Base-by-base conservation (phyloP, 2,888 invertebrate genomes). In the Brenthis hecate region DNA sequence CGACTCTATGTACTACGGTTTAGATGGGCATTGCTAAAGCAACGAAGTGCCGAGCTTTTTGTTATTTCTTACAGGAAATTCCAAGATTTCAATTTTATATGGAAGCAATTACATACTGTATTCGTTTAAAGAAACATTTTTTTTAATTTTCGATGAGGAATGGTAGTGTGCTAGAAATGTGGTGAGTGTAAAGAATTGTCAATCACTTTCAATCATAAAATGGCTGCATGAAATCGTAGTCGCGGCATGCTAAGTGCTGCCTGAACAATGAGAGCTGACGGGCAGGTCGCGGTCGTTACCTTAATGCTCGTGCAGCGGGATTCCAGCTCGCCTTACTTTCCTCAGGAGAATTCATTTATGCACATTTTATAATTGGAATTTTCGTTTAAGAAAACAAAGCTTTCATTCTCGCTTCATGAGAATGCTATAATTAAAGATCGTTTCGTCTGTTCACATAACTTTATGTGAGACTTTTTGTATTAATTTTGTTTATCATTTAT, bases 181-280 rank as follows among this genome's bases (percentile, higher is more conserved):
- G n/a, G 54, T 13, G 57, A 53, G 53, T 71, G 65, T 60, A 75
- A 79, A 76, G 75, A 76, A 77, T 78, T 72, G 75, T 76, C 78
- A 80, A 81, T 80, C 73, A 78, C 77, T 80, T 80, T 81, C 77
- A 80, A 81, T 81, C 77, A 82, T 77, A 78, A 76, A 78, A 78
- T 75, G 71, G 74, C 80, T 79, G 76, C 80, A 76, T 76, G 79
- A 80, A 82, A 81, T 81, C 81, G 75, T 79, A 80, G 77, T 81
- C 78, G 74, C 76, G 77, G 81, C 83, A 86, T 85, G 86, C 84
- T 85, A 84, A 85, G 80, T 79, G 80, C 74, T 82, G 80, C 79
- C 78, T 81, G 83, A 86, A 88, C 88, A 88, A 89, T 87, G 85
- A 86, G 86, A 85, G 85, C 85, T 79, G 86, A 82, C 81, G 78